Evolutionary conservation across 1,140 invertebrate species (phyloP).

Genomic region (Protaetia brevitarsis): DNA sequence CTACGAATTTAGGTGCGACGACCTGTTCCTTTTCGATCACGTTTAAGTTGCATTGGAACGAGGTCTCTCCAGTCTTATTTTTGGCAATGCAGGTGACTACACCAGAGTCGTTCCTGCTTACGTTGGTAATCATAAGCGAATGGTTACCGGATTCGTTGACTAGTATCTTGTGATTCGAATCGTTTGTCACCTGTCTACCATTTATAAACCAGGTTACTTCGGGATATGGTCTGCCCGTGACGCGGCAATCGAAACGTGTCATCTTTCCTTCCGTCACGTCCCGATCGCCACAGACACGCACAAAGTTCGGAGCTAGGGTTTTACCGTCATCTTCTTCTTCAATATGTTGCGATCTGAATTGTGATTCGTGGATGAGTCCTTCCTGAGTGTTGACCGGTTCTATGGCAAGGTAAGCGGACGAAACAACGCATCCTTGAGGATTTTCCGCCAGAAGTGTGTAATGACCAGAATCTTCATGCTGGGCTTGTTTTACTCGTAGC

Average conservation of each 20-base stretch:
- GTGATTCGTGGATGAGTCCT: conserved; percentile 56
- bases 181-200: conserved; percentile 79
- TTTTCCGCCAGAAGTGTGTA: conserved; percentile 91
- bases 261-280: conserved; percentile 89
- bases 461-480: conserved; percentile 78
- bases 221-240: conserved; percentile 90
- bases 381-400: conserved; percentile 64
- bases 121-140: conserved; percentile 91
- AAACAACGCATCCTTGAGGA: conserved; percentile 85
- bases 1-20: conserved; percentile 92
- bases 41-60: conserved; percentile 79
- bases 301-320: conserved; percentile 84
- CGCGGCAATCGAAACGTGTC: conserved; percentile 90
- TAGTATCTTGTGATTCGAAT: conserved; percentile 91
- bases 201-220: conserved; percentile 95
- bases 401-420: conserved; percentile 82
- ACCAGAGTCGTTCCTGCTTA: conserved; percentile 76
- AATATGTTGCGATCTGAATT: conserved; percentile 41
- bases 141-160: conserved; percentile 96
- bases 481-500: conserved; percentile 73
- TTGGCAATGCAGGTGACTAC: conserved; percentile 81
- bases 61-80: conserved; percentile 88
- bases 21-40: conserved; percentile 89
- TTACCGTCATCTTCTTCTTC: conserved; percentile 67
- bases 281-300: conserved; percentile 80